Conservation (phyloP, 2,113 vertebrate genomes). For the Prionailurus viverrinus region DNA sequence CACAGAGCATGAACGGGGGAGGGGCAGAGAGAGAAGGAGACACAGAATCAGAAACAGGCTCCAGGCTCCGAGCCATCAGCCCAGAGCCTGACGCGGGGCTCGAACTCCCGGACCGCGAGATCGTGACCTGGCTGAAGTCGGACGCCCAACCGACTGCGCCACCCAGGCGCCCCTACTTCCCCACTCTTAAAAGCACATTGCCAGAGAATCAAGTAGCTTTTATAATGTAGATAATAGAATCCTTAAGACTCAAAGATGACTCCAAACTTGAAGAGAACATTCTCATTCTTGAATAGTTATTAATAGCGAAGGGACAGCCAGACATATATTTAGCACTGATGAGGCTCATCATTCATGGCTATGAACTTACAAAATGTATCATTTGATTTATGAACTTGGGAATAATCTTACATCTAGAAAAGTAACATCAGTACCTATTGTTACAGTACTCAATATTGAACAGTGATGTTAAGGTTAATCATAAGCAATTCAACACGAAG, state of each 20-base stretch:
- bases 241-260: background rate
- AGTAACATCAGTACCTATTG: background rate
- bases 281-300: background rate
- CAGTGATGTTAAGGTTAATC: slow-evolving; percentile 12
- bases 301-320: background rate
- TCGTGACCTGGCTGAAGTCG: too few relatives aligned
- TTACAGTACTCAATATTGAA: slow-evolving; percentile 22
- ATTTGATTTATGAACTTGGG: slow-evolving; percentile 58
- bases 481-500: background rate
- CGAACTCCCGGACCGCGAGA: too few relatives aligned
- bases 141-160: too few relatives aligned
- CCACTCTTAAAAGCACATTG: background rate
- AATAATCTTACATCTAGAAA: slow-evolving; percentile 30
- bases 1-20: too few relatives aligned
- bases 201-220: background rate
- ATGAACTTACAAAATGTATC: slow-evolving; percentile 27
- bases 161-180: too few relatives aligned
- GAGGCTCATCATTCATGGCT: background rate
- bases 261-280: background rate
- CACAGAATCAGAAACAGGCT: too few relatives aligned
- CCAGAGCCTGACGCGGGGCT: too few relatives aligned
- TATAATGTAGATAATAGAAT: background rate
- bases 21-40: too few relatives aligned
- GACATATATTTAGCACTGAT: slow-evolving; percentile 36
- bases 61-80: too few relatives aligned